These are phyloP conservation scores for Antheraea mylitta DNA, from an alignment of 1,140 invertebrate species.

Conservation along the genomic window DNA sequence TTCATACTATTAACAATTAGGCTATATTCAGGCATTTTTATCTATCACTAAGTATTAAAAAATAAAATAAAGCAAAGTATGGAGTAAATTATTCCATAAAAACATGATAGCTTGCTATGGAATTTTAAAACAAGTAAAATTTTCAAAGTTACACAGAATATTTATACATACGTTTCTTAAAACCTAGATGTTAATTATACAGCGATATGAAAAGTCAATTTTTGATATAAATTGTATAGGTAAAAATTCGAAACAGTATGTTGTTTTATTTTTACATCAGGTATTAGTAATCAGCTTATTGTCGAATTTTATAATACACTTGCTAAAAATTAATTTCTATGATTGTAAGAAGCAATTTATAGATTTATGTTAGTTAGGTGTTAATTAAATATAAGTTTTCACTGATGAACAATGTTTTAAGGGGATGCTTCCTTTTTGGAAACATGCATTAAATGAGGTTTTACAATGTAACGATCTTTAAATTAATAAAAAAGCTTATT, in stretches of 20 bases:
- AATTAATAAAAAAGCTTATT: too few relatives aligned
- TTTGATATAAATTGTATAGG: neutral
- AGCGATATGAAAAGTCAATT: neutral
- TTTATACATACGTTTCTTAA: neutral
- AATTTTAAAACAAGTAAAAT: too few relatives aligned
- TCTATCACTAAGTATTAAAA: neutral
- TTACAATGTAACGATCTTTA: too few relatives aligned
- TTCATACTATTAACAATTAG: neutral
- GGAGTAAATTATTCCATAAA: too few relatives aligned
- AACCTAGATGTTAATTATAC: neutral
- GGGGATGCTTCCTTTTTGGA: too few relatives aligned
- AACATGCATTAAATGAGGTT: too few relatives aligned
- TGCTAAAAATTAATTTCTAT: neutral
- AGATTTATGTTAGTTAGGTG: too few relatives aligned
- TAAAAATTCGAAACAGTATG: neutral
- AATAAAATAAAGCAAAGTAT: neutral
- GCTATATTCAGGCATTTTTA: neutral
- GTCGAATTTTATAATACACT: neutral
- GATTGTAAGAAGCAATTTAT: neutral
- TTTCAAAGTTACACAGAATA: too few relatives aligned
- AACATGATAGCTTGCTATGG: too few relatives aligned
- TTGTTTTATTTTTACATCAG: neutral
- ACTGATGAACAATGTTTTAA: too few relatives aligned
- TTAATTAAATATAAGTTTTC: too few relatives aligned
- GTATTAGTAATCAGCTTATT: neutral